phyloP scores from a whole-genome alignment of 2,113 vertebrate species.

The Saccopteryx bilineata region DNA sequence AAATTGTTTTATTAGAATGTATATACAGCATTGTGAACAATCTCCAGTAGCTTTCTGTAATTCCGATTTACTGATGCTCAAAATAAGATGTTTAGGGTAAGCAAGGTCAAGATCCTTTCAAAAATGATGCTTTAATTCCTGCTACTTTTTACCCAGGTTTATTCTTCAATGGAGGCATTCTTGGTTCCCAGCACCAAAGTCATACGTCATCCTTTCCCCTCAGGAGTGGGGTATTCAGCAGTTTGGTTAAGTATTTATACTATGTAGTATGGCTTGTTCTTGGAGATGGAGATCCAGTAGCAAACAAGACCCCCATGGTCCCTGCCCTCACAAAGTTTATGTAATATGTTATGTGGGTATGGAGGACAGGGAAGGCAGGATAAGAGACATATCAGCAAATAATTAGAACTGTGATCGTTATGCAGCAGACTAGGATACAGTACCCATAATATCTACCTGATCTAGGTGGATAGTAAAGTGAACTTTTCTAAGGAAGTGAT shows the following conservation, averaged over 20 bases:
- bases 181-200: not conserved
- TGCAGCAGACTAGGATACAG: not conserved
- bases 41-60: not conserved
- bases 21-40: not conserved
- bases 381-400: not conserved
- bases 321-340: not conserved
- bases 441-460: not conserved
- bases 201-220: not conserved
- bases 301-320: not conserved
- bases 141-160: not conserved
- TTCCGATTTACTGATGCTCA: not conserved
- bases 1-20: slow-evolving; percentile 36
- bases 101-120: not conserved
- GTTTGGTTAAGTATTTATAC: slow-evolving; percentile 1
- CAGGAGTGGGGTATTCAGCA: not conserved
- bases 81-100: not conserved
- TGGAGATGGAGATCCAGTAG: not conserved
- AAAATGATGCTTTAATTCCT: slow-evolving; percentile 25
- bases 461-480: not conserved
- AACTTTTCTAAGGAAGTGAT: not conserved
- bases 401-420: not conserved
- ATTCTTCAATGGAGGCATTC: not conserved
- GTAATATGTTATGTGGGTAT: not conserved
- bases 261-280: not conserved
- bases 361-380: not conserved